phyloP scores from a whole-genome alignment of 2,888 invertebrate species.

The Ochropleura plecta region DNA sequence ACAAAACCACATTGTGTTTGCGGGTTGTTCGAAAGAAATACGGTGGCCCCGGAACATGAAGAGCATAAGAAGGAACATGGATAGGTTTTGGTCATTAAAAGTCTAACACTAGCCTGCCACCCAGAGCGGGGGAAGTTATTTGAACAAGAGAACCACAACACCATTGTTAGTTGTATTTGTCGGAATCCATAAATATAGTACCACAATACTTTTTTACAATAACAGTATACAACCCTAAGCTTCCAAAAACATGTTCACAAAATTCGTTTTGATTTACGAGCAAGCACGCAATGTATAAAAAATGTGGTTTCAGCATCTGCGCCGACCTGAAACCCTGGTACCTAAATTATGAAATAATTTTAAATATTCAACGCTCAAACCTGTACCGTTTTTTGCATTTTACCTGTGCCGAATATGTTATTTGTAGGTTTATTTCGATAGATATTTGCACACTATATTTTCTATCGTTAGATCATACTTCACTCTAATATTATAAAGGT shows the following conservation, averaged over 20 bases:
- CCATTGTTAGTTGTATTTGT: neutral
- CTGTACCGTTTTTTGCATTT: conserved; percentile 4
- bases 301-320: conserved; percentile 18
- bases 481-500: no score
- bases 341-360: conserved; percentile 23
- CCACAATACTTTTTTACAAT: neutral
- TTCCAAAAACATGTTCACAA: conserved; percentile 30
- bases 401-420: conserved; percentile 26
- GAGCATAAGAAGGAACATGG: no score
- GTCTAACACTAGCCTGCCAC: no score
- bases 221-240: neutral
- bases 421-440: neutral
- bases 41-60: no score
- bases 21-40: no score
- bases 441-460: no score
- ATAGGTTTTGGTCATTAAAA: no score
- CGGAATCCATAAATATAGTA: neutral
- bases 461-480: no score
- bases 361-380: conserved; percentile 16
- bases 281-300: conserved; percentile 32
- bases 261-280: conserved; percentile 49
- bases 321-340: conserved; percentile 20
- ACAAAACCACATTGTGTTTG: neutral
- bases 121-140: no score
- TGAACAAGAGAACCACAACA: no score